Evolutionary conservation across 1,140 invertebrate species (phyloP).

Genomic region (Tyrophagus putrescentiae): DNA sequence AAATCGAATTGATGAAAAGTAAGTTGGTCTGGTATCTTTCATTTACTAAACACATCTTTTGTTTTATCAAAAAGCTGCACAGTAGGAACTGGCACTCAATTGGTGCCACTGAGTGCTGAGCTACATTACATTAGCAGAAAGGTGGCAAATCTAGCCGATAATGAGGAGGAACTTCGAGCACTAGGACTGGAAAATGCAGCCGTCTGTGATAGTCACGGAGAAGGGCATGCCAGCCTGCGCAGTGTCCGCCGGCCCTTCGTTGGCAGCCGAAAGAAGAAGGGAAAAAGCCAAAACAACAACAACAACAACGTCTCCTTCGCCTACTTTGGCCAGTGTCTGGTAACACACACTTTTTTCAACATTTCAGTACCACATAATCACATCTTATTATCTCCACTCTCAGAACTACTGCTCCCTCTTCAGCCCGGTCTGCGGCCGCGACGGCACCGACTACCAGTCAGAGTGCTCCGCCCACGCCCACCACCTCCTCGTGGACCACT

Average conservation of each 20-base stretch:
- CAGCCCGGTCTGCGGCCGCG: slow-evolving; percentile 4
- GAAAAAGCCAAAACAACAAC: too few relatives aligned
- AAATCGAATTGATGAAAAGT: background rate
- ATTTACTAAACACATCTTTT: background rate
- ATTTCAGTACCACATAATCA: background rate
- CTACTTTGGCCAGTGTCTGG: slow-evolving; percentile 8
- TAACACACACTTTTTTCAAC: background rate
- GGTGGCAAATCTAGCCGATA: background rate
- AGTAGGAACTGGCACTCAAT: background rate
- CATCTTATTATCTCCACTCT: background rate
- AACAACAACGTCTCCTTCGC: background rate
- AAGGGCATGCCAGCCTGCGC: background rate
- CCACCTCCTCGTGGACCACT: slow-evolving; percentile 4
- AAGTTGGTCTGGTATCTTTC: background rate
- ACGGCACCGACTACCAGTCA: background rate
- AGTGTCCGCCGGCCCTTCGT: too few relatives aligned
- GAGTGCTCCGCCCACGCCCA: slow-evolving; percentile 6
- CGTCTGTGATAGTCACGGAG: slow-evolving; percentile 1
- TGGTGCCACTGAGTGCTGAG: background rate
- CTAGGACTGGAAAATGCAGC: background rate
- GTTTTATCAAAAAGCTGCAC: background rate
- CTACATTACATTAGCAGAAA: background rate
- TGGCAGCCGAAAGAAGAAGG: too few relatives aligned
- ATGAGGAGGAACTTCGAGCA: background rate
- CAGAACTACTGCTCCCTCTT: slow-evolving; percentile 9